A percentile compares a stretch with the other conserved stretches of the same genome.
phyloP scores from a whole-genome alignment of 64 coral and sea anemone genomes.

The Stichodactyla mertensii region DNA sequence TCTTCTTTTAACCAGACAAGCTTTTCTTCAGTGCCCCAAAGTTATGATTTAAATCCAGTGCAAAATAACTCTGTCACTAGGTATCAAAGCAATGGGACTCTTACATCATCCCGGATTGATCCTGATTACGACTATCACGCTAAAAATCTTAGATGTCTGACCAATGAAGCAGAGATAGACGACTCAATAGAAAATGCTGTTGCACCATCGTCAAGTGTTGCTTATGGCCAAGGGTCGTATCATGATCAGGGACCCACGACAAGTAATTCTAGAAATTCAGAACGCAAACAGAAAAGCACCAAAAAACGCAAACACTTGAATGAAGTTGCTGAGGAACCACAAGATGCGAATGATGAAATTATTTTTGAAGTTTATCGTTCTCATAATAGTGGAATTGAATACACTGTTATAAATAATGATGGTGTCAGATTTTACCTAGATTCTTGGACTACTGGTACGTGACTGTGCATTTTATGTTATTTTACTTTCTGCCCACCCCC shows the following conservation, averaged over 20 bases:
- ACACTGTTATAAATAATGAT: conserved; percentile 68
- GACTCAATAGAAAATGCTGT: conserved; percentile 11
- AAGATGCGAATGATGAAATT: conserved; percentile 29
- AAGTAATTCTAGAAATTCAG: not conserved
- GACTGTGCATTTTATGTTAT: not conserved
- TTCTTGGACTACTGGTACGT: conserved; percentile 70
- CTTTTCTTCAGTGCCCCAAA: not conserved
- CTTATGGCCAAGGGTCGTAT: not conserved
- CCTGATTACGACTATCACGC: not conserved
- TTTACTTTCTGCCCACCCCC: not conserved
- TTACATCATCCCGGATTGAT: not conserved
- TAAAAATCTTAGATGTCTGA: not conserved
- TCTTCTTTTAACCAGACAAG: not conserved
- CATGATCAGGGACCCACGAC: not conserved
- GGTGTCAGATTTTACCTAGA: conserved; percentile 65
- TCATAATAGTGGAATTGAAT: conserved; percentile 50
- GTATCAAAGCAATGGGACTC: not conserved
- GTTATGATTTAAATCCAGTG: not conserved
- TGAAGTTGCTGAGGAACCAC: not conserved
- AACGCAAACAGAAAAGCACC: not conserved
- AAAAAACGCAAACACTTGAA: not conserved
- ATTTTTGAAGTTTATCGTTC: conserved; percentile 73
- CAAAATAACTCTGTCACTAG: not conserved
- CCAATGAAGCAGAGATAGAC: not conserved
- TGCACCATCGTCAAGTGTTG: not conserved